Conservation (phyloP, 2,113 vertebrate species). For the Eulemur macaco region DNA sequence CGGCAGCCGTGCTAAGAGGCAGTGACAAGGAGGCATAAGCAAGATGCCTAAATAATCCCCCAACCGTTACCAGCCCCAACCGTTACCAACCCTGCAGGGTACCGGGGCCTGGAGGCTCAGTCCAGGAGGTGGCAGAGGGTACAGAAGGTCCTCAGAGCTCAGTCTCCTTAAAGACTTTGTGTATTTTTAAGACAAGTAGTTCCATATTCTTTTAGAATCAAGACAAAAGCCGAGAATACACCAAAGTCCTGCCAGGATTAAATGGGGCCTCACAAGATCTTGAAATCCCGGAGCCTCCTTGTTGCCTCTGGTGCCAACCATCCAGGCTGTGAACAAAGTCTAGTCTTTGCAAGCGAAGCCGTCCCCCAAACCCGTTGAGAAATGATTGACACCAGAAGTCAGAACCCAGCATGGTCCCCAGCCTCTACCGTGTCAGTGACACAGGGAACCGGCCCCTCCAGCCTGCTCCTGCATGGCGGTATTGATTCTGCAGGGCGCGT, state of each 20-base stretch:
- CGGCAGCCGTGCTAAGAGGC: not conserved
- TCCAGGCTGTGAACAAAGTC: not conserved
- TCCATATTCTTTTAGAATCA: not conserved
- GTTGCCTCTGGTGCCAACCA: not conserved
- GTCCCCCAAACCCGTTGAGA: too few relatives aligned
- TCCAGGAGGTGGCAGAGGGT: not conserved
- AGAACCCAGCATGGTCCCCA: not conserved
- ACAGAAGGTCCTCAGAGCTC: not conserved
- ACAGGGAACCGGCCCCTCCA: not conserved
- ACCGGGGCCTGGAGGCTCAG: fast-evolving
- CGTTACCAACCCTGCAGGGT: fast-evolving
- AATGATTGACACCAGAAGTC: not conserved
- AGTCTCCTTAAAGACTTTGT: not conserved
- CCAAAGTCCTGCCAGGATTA: too few relatives aligned
- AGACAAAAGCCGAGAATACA: not conserved
- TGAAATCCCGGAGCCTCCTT: not conserved
- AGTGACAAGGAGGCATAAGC: not conserved
- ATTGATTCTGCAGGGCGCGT: not conserved
- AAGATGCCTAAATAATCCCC: not conserved
- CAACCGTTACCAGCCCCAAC: too few relatives aligned
- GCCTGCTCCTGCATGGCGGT: not conserved
- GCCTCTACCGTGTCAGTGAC: not conserved
- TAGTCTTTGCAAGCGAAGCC: not conserved
- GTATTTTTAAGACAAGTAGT: not conserved
- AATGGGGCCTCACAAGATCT: not conserved